These are phyloP conservation scores for Latrodectus geometricus DNA, from an alignment of 1,140 invertebrate genomes.

Conservation along the genomic window DNA sequence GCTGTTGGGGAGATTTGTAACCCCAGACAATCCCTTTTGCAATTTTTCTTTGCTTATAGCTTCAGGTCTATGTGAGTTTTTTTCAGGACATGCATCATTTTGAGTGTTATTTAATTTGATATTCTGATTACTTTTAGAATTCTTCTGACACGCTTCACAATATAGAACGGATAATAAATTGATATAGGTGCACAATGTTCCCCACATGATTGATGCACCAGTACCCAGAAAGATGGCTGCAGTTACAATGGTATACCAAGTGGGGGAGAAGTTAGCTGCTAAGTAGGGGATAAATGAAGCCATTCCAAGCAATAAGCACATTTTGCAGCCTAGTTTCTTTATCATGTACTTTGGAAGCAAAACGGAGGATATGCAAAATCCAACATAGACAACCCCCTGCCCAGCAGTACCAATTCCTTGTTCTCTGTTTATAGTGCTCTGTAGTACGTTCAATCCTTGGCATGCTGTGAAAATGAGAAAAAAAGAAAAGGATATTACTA, in stretches of 20 bases:
- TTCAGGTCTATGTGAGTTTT: background rate
- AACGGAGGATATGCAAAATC: constrained; percentile 63
- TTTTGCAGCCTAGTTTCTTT: constrained; percentile 68
- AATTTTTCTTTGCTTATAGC: background rate
- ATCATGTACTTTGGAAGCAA: constrained; percentile 60
- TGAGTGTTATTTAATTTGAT: background rate
- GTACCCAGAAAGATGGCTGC: constrained; percentile 69
- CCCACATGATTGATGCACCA: constrained; percentile 72
- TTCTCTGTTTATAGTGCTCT: background rate
- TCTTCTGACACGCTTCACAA: background rate
- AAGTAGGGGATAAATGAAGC: constrained; percentile 69
- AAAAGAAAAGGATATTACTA: constrained; percentile 86
- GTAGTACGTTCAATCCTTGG: background rate
- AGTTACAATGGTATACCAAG: constrained; percentile 67
- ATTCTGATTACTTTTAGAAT: background rate
- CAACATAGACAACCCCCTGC: constrained; percentile 66
- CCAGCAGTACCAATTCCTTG: background rate
- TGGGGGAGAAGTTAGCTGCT: constrained; percentile 68
- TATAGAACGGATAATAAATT: constrained; percentile 73
- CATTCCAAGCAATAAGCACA: constrained; percentile 68
- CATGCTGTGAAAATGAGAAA: constrained; percentile 70
- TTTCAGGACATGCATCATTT: background rate
- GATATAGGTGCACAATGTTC: constrained; percentile 72
- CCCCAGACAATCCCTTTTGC: background rate
- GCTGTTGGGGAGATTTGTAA: background rate